Conservation (phyloP, 53 echinoderm and acorn worm genomes). For the Mesocentrotus franciscanus region DNA sequence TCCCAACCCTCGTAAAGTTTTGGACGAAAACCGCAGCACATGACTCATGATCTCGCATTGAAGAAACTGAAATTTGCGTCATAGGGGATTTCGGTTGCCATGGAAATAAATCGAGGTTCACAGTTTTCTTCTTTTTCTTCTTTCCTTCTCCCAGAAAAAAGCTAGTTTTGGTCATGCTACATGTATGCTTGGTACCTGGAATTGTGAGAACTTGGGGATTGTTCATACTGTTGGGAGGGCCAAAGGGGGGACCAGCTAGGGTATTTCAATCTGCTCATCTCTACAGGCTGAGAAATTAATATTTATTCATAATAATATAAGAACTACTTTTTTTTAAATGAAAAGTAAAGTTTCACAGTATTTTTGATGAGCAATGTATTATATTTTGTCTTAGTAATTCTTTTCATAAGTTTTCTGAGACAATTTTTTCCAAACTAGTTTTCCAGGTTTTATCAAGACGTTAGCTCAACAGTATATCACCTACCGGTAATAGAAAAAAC, state of each 20-base stretch:
- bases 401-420: too few species aligned
- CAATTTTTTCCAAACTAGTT: not conserved
- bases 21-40: not conserved
- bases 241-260: not conserved
- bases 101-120: conserved; percentile 3
- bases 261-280: not conserved
- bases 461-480: not conserved
- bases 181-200: not conserved
- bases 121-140: not conserved
- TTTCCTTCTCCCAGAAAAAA: not conserved
- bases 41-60: not conserved
- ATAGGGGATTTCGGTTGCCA: not conserved
- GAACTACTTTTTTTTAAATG: too few species aligned
- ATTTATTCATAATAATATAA: not conserved
- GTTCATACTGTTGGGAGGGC: not conserved
- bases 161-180: not conserved
- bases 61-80: conserved; percentile 36
- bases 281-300: not conserved
- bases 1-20: not conserved
- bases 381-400: too few species aligned
- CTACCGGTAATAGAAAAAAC: not conserved
- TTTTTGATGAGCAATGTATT: too few species aligned
- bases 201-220: not conserved
- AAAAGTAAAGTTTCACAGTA: too few species aligned
- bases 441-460: not conserved